These are phyloP conservation scores for Umimayanthus chanpuru DNA, from an alignment of 92 coral and sea anemone species.

Conservation along the genomic window DNA sequence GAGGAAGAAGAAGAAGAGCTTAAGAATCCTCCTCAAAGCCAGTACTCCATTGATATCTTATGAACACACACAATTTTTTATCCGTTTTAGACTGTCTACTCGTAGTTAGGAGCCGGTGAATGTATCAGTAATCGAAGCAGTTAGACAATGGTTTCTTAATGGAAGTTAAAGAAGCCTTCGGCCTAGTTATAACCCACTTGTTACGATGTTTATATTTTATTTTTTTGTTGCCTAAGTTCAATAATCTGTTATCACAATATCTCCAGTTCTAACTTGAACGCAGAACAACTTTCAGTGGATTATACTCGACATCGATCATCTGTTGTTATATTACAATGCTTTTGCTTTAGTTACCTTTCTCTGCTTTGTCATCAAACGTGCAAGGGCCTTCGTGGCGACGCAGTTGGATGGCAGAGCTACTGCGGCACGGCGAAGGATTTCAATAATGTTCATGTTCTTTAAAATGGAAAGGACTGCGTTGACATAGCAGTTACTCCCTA, in stretches of 20 bases:
- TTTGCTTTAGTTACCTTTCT: not conserved
- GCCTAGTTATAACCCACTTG: too few relatives aligned
- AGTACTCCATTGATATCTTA: too few relatives aligned
- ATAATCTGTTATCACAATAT: not conserved
- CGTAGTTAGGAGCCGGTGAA: too few relatives aligned
- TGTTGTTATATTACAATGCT: not conserved
- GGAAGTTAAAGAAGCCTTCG: too few relatives aligned
- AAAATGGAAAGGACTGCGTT: constrained; percentile 2
- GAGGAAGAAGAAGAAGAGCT: too few relatives aligned
- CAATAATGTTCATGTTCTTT: not conserved
- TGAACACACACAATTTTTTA: too few relatives aligned
- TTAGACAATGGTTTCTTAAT: too few relatives aligned
- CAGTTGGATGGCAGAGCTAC: not conserved
- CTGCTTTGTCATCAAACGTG: not conserved
- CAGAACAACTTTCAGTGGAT: not conserved
- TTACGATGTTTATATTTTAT: not conserved
- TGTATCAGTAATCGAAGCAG: too few relatives aligned
- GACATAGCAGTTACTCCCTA: constrained; percentile 8
- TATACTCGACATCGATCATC: not conserved
- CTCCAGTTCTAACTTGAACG: not conserved
- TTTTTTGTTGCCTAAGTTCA: not conserved
- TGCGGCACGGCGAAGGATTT: not conserved
- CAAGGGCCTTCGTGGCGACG: not conserved
- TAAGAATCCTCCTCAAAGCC: too few relatives aligned
- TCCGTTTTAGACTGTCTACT: too few relatives aligned